Conservation (phyloP, 2,888 invertebrate species). For the Galerucella calmariensis region DNA sequence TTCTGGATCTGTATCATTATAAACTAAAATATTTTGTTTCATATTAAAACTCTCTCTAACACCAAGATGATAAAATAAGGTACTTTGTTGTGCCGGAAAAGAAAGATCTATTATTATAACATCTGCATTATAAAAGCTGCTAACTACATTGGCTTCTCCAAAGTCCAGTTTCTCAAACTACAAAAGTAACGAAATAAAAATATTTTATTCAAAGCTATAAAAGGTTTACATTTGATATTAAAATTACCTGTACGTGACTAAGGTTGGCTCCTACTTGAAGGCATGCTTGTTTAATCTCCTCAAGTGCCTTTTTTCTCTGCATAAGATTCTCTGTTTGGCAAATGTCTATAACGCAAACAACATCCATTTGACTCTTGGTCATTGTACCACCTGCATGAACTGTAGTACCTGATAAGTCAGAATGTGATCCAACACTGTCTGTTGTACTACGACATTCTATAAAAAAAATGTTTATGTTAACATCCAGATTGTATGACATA, state of each 20-base stretch:
- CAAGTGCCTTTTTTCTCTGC: constrained; percentile 83
- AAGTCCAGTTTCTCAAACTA: constrained; percentile 98
- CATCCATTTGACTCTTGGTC: constrained; percentile 81
- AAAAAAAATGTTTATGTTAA: constrained; percentile 43
- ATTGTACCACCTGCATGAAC: constrained; percentile 60
- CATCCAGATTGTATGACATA: constrained; percentile 35
- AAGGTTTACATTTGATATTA: constrained; percentile 9
- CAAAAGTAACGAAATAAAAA: constrained; percentile 54
- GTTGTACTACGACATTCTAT: constrained; percentile 66
- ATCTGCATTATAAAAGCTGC: constrained; percentile 98
- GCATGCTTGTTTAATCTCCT: constrained; percentile 86
- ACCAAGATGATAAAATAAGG: constrained; percentile 95
- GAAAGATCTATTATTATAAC: constrained; percentile 96
- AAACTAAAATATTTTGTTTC: constrained; percentile 92
- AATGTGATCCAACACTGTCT: constrained; percentile 73
- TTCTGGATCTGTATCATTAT: constrained; percentile 90
- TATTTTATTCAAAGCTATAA: not conserved
- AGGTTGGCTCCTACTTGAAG: constrained; percentile 82
- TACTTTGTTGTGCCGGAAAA: constrained; percentile 89
- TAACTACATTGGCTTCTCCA: constrained; percentile 94
- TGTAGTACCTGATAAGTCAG: constrained; percentile 70
- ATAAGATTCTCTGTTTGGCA: constrained; percentile 75
- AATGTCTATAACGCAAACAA: constrained; percentile 87
- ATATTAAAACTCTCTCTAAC: constrained; percentile 97
- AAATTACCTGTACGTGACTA: constrained; percentile 82